Percentiles rank a stretch among this genome's conserved stretches.
Evolutionary conservation across 1,140 invertebrate species (phyloP).

Genomic region (Scaptomyza montana): DNA sequence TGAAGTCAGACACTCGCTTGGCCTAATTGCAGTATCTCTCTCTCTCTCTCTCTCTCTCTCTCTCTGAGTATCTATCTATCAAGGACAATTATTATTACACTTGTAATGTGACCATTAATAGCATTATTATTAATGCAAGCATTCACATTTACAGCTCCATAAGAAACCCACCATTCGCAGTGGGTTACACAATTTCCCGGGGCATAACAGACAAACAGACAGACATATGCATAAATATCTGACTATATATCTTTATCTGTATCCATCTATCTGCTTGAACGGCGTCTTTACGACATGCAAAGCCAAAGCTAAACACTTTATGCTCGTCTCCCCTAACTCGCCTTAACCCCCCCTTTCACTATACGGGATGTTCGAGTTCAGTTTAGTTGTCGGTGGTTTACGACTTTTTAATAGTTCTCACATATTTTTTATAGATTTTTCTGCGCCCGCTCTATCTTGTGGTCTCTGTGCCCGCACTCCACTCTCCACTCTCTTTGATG

Average conservation of each 20-base stretch:
- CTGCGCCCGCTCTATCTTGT: conserved; percentile 51
- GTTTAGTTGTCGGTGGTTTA: conserved; percentile 58
- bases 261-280: conserved; percentile 21
- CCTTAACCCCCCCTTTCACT: neutral
- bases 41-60: conserved; percentile 3
- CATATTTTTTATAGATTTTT: conserved; percentile 80
- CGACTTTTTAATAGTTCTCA: conserved; percentile 84
- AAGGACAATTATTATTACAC: conserved; percentile 82
- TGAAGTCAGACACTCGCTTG: conserved; percentile 27
- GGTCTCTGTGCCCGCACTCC: conserved; percentile 10
- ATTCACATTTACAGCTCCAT: conserved; percentile 19
- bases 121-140: conserved; percentile 76
- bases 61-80: conserved; percentile 44
- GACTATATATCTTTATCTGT: conserved; percentile 44
- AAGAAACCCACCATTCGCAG: conserved; percentile 13
- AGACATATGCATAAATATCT: neutral
- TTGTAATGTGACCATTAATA: conserved; percentile 73
- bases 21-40: conserved; percentile 34
- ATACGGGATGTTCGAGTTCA: conserved; percentile 5
- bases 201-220: neutral
- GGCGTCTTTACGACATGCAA: conserved; percentile 75
- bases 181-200: conserved; percentile 62
- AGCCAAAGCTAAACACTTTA: conserved; percentile 72
- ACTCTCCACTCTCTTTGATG: neutral
- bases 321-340: conserved; percentile 9